Base-by-base conservation (phyloP, 2,797 vertebrate genomes). In the Synaphobranchus kaupii region DNA sequence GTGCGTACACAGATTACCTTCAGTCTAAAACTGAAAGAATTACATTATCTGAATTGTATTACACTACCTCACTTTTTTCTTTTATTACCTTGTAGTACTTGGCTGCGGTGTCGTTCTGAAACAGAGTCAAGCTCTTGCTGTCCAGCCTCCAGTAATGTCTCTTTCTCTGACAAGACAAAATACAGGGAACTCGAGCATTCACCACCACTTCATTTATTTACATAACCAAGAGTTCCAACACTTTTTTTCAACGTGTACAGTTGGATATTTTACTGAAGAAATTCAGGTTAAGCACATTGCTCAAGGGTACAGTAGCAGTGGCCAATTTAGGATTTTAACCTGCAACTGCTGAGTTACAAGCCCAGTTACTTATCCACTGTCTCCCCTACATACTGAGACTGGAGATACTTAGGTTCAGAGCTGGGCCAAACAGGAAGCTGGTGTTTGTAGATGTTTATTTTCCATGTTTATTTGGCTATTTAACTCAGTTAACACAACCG, bases 31-130 rank as follows among this genome's bases (percentile, higher is more conserved):
- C 52, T 58, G 56, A 58, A 58, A 58, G 1, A 28, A 31, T 71
- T 13, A 9, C 10, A 31, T 71, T 15, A 34, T n/a, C 68, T 34
- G 6, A 71, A 13, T 34, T 31, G 68, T 28, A 71, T 71, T 12
- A 71, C 25, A 28, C 22, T 28, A 4, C 7, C 7, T 10, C 63
- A 6, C n/a, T 68, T 28, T n/a, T 15, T 4, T 54, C 22, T 88
- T 95, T 94, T 94, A 97, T 94, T 94, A 97, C 96, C 96, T 97
- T 97, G 91, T 97, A 97, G 91, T 95, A 97, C 90, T 97, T 97
- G 90, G 96, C 95, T 90, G 96, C 96, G 0, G 95, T 96, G 92
- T 97, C 96, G 71, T 97, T 97, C 94, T 97, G 96, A 93, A 96
- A 97, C 52, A 97, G 94, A 88, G 95, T 97, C 88, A 97, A 91